Evolutionary conservation across 2,888 invertebrate genomes (phyloP).

Genomic region (Erebia ligea): DNA sequence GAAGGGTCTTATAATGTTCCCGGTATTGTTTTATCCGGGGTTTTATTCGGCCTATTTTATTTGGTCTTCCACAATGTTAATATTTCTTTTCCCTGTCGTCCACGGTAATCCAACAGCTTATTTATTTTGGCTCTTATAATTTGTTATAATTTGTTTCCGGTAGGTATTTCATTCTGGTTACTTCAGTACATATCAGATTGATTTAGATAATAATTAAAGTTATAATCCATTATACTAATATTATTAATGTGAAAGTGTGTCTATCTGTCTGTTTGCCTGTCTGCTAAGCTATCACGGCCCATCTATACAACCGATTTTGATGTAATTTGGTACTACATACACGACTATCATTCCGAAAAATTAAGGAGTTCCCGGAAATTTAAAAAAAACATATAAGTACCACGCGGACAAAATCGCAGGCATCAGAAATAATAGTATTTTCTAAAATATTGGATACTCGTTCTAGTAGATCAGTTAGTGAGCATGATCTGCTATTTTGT

Average conservation of each 20-base stretch:
- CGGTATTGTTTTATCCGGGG: slow-evolving; percentile 16
- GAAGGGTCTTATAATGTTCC: slow-evolving; percentile 16
- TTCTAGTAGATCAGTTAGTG: background rate
- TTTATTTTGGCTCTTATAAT: background rate
- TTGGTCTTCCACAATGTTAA: background rate
- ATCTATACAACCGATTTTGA: no score
- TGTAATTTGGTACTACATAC: no score
- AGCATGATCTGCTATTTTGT: background rate
- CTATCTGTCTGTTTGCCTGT: no score
- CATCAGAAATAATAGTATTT: background rate
- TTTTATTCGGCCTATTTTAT: slow-evolving; percentile 13
- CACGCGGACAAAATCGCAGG: no score
- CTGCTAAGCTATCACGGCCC: no score
- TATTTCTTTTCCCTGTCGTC: slow-evolving; percentile 2
- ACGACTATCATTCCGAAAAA: no score
- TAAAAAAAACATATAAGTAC: no score
- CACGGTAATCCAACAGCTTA: background rate
- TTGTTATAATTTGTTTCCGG: background rate
- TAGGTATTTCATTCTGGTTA: background rate
- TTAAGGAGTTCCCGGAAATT: no score
- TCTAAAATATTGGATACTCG: background rate
- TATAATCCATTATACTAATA: no score
- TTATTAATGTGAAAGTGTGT: no score
- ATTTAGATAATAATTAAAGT: background rate
- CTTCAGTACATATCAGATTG: background rate